Base-by-base conservation (phyloP, 2,888 invertebrate genomes). In the Clepsis dumicolana region DNA sequence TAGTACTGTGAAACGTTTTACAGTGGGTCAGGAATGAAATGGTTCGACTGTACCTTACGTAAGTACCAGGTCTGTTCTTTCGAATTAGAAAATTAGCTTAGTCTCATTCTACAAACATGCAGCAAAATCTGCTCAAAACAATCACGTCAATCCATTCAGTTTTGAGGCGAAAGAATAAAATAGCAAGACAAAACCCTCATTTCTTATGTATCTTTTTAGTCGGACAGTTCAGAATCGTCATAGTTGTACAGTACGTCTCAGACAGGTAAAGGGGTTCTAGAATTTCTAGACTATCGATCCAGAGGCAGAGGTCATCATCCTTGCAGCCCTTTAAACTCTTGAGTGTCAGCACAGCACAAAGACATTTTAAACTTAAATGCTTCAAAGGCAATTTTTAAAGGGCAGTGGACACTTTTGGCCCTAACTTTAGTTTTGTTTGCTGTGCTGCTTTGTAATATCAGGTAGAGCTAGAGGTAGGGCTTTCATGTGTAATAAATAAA, bases 251-350 rank as follows among this genome's bases (percentile, higher is more conserved):
- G 48, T 21, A 18, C 21, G 48, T 21, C 21, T 48, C 24, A 35
- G 56, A 56, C 59, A 59, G 59, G 59, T 59, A 25, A 59, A 59
- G 41, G 41, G 38, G 16, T 38, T 59, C 24, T 24, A 24, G 44
- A 44, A 18, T 44, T 44, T 44, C 57, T 21, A 57, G 57, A 57
- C 25, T 59, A 59, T 59, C 41, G 59, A 59, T 59, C 59, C 35
- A 38, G 24, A 38, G 35, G 18, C 14, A 21, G 57, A 57, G 41
- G 59, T 59, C 59, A 24, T 41, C 41, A 41, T 59, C 59, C 41
- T 59, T 57, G 57, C 56, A 35, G 57, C 57, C 38, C 24, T 57
- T 57, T 38, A 24, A 48, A 21, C 4, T 48, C 0, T n/a, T 16
- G 12, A 48, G 21, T 21, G n/a, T n/a, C n/a, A n/a, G n/a, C 27